These are phyloP conservation scores for Ptiloglossa arizonensis DNA, from an alignment of 1,140 invertebrate genomes.

Conservation along the genomic window DNA sequence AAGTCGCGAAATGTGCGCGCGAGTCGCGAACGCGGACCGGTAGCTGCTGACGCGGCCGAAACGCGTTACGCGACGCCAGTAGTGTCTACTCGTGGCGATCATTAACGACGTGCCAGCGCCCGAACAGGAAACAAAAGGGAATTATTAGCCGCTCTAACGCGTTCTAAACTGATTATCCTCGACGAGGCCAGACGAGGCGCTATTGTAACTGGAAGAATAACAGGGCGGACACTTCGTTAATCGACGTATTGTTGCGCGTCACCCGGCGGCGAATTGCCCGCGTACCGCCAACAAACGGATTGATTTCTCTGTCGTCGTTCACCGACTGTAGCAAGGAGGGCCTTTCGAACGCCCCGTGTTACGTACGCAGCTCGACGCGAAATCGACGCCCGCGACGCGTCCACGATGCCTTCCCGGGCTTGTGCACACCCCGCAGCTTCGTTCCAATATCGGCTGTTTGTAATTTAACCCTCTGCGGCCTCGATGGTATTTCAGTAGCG, in stretches of 20 bases:
- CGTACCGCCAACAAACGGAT: slow-evolving; percentile 61
- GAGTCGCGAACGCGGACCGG: not conserved
- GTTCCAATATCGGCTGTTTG: slow-evolving; percentile 33
- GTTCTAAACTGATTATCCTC: slow-evolving; percentile 68
- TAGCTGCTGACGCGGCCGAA: slow-evolving; percentile 47
- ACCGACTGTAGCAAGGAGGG: slow-evolving; percentile 4
- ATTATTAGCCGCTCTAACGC: slow-evolving; percentile 71
- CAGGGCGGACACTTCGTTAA: slow-evolving; percentile 68
- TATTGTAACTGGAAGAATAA: slow-evolving; percentile 66
- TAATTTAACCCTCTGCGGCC: slow-evolving; percentile 25
- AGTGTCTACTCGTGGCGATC: slow-evolving; percentile 45
- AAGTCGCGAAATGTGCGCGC: not conserved
- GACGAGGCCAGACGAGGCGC: slow-evolving; percentile 62
- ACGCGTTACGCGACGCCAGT: too few relatives aligned
- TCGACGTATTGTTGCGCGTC: slow-evolving; percentile 67
- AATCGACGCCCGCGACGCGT: slow-evolving; percentile 4
- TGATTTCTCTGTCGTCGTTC: slow-evolving; percentile 62
- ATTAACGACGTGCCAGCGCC: slow-evolving; percentile 57
- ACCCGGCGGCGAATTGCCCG: slow-evolving; percentile 37
- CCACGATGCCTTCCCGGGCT: not conserved
- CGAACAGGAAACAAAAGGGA: slow-evolving; percentile 64
- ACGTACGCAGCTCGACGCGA: slow-evolving; percentile 19
- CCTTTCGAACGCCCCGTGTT: not conserved
- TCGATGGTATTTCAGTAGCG: slow-evolving; percentile 20
- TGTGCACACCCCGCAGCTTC: not conserved